Evolutionary conservation across 2,113 vertebrate genomes (phyloP), one percentile per base, ranked within the genome.

Genomic region (Brienomyrus brachyistius): DNA sequence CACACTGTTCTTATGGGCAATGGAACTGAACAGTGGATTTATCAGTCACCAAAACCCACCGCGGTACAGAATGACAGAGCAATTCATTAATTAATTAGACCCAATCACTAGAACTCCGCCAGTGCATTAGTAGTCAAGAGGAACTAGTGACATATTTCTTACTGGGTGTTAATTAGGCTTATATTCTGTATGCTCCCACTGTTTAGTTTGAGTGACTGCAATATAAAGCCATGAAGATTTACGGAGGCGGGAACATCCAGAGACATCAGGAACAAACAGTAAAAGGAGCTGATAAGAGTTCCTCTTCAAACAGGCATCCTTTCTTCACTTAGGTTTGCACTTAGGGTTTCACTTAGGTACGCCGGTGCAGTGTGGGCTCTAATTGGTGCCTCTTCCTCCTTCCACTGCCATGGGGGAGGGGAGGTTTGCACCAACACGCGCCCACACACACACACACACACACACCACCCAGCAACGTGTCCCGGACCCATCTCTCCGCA

Each of bases 381-480:
- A 84, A 48, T 84, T 84, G 82, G 82, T 84, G 21, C 45, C 82
- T 84, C 82, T 48, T 84, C 82, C 43, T 84, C 9, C 82, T 48
- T 84, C 82, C 82, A 48, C 45, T 48, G 45, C 19, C 45, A 2
- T 23, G 40, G 82, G 43, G 43, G 77, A 23, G 77, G 77, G 77
- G 77, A 6, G 86, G 90, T 82, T 87, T 89, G 87, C 52, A 48
- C 43, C 35, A 70, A 82, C 89, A 62, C 45, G 54, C 88, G 52
- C 82, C 56, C 77, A 45, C 17, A 82, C 83, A 85, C 77, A 40
- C 13, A 51, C 40, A 43, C 40, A 19, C 11, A 40, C 31, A 40
- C 27, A 77, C 70, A 77, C 11, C n/a, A n/a, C 82, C 95, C 93
- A 59, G 95, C 96, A 94, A 96, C 96, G 97, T 96, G 96, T 51